Evolutionary conservation across 2,113 vertebrate species (phyloP).

Genomic region (Zosterops japonicus): DNA sequence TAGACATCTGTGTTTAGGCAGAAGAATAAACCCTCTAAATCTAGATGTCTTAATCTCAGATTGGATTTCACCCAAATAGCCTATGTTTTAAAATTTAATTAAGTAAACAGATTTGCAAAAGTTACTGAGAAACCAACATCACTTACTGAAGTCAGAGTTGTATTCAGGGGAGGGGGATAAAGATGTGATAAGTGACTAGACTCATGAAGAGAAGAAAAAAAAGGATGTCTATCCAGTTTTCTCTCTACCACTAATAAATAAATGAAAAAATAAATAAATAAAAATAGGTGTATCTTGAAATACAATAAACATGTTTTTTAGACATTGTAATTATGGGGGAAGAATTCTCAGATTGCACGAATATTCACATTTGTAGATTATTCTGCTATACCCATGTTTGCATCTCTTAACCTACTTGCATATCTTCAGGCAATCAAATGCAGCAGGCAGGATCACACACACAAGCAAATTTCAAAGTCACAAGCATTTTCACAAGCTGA

Average conservation of each 20-base stretch:
- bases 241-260: background rate
- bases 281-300: background rate
- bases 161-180: rapidly evolving
- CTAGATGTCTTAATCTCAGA: background rate
- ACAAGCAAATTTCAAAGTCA: slow-evolving; percentile 20
- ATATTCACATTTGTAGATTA: slow-evolving; percentile 31
- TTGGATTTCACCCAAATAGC: background rate
- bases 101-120: background rate
- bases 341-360: background rate
- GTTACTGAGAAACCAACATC: background rate
- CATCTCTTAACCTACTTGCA: background rate
- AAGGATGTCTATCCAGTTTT: background rate
- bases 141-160: background rate
- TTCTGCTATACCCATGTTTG: background rate
- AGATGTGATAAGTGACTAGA: background rate
- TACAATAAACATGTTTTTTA: background rate
- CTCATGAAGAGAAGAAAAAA: background rate
- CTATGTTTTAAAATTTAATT: slow-evolving; percentile 4
- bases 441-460: background rate
- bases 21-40: background rate
- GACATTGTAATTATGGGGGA: background rate
- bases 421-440: slow-evolving; percentile 30
- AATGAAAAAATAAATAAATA: background rate
- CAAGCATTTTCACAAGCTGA: slow-evolving; percentile 35
- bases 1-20: slow-evolving; percentile 6